Percentiles rank a stretch among this genome's conserved stretches.
phyloP scores from a whole-genome alignment of 2,888 invertebrate genomes.

The Trichogramma dendrolimi region DNA sequence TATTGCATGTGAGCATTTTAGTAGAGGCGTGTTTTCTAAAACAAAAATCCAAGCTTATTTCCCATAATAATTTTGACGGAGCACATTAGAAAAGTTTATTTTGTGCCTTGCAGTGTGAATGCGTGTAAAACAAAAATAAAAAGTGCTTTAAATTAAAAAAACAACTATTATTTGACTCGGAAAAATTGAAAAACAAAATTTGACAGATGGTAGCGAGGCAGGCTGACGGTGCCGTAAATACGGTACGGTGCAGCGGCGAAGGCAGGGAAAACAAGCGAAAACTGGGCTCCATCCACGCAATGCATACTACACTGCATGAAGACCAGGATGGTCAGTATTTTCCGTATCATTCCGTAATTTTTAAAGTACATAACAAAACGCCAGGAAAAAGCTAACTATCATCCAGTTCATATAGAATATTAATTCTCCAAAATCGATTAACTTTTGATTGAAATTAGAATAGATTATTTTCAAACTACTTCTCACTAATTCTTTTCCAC shows the following conservation, averaged over 20 bases:
- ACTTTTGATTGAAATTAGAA: too few relatives aligned
- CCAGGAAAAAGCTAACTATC: constrained; percentile 25
- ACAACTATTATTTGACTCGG: constrained; percentile 5
- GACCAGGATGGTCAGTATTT: constrained; percentile 53
- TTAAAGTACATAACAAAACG: constrained; percentile 1
- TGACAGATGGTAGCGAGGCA: constrained; percentile 53
- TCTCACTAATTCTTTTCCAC: too few relatives aligned
- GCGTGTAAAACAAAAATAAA: constrained; percentile 1
- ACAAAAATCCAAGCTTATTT: too few relatives aligned
- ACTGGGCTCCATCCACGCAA: constrained; percentile 52
- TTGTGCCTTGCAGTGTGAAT: too few relatives aligned
- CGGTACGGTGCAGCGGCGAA: constrained; percentile 48
- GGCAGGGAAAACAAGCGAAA: constrained; percentile 52
- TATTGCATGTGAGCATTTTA: too few relatives aligned
- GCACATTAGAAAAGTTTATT: too few relatives aligned
- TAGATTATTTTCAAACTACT: too few relatives aligned
- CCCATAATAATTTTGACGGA: too few relatives aligned
- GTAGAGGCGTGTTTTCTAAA: too few relatives aligned
- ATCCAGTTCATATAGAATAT: constrained; percentile 20
- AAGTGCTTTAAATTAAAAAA: constrained; percentile 26
- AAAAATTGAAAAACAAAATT: constrained; percentile 31
- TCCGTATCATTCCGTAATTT: constrained; percentile 42
- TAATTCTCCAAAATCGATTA: not conserved
- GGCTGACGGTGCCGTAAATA: constrained; percentile 51
- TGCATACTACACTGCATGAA: constrained; percentile 53